Base-by-base conservation (phyloP, 2,888 invertebrate genomes). In the Scrobipalpa atriplicella region DNA sequence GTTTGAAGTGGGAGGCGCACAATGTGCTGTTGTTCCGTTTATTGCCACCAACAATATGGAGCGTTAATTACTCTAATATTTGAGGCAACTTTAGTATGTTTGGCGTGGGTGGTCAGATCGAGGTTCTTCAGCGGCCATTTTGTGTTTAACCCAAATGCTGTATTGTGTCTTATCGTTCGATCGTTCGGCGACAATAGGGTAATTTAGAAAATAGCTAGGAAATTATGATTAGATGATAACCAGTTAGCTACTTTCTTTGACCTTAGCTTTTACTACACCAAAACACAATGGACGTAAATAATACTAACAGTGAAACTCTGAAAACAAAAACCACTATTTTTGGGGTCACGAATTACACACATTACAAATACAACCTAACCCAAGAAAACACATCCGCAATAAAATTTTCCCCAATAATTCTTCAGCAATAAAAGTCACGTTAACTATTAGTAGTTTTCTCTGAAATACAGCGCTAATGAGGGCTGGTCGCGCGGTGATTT, bases 381-480 rank as follows among this genome's bases (percentile, higher is more conserved):
- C 58, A 38, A 58, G 36, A 38, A 58, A 58, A 7, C 8, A 29
- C 58, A 38, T 58, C 38, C 58, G 58, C 16, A 9, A n/a, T 11
- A 2, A 36, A 56, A 56, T 29, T 18, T 38, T 58, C 41, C 43
- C 10, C 29, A 51, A 52, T 65, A 68, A 67, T 68, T 67, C 68
- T 71, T 72, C 47, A 67, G 66, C 68, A 64, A 47, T 68, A 72
- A 70, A 67, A 67, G 67, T 71, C 66, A 66, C 67, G 66, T 68
- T 29, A 65, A 36, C 60, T 62, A 62, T 76, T 18, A 77, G 73
- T 77, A 65, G 74, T 75, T 82, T 82, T 78, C 74, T 72, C 74
- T 80, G 77, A 85, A 86, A 82, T 86, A 84, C 77, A 70, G 75
- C 73, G 76, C 83, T 89, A 90, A 90, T 89, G 82, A 89, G 87